Conservation (phyloP, 2,797 vertebrate species). For the Lutjanus campechanus region DNA sequence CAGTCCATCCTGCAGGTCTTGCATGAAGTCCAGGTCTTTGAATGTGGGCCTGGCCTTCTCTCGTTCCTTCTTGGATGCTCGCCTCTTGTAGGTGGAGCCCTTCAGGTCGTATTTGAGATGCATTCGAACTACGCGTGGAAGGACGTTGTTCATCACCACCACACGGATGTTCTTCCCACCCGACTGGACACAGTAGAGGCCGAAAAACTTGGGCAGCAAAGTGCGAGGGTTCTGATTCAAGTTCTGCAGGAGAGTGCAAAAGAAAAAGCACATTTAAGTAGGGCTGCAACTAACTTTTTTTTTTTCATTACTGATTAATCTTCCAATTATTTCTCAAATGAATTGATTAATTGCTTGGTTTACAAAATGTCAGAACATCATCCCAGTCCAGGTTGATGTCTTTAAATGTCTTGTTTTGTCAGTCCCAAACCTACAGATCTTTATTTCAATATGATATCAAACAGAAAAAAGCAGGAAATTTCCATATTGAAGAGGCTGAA, state of each 20-base stretch:
- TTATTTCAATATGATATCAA: no score
- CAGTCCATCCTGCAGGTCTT: slow-evolving; percentile 93
- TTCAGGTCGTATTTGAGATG: slow-evolving; percentile 98
- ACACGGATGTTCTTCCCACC: slow-evolving; percentile 98
- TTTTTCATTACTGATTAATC: no score
- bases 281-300: no score
- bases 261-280: background rate
- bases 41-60: slow-evolving; percentile 95
- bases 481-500: no score
- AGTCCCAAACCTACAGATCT: no score
- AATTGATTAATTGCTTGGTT: no score
- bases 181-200: slow-evolving; percentile 97
- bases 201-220: slow-evolving; percentile 97
- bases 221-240: slow-evolving; percentile 99
- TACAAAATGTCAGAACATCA: no score
- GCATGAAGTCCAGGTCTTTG: slow-evolving; percentile 99
- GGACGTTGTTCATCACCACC: slow-evolving; percentile 98
- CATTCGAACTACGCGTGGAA: slow-evolving; percentile 96
- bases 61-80: slow-evolving; percentile 96
- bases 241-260: slow-evolving; percentile 85
- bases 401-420: no score
- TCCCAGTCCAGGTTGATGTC: no score
- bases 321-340: no score
- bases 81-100: slow-evolving; percentile 97
- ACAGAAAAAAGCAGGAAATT: no score